Evolutionary conservation across 2,797 vertebrate genomes (phyloP).

Genomic region (Brachyrhaphis roseni): DNA sequence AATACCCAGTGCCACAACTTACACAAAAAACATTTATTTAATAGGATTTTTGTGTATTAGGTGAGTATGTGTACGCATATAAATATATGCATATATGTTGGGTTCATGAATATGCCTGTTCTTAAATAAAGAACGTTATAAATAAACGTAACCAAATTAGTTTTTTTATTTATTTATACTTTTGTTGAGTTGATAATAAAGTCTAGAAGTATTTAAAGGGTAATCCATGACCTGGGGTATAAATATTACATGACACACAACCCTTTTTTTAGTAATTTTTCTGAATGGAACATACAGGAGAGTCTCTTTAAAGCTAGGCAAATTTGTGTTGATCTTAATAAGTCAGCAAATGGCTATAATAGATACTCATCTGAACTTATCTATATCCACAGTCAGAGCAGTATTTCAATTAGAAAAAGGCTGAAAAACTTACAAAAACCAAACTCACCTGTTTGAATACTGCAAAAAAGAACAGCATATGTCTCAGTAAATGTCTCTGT

Average conservation of each 20-base stretch:
- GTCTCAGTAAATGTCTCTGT: not conserved
- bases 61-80: no score
- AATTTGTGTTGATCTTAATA: not conserved
- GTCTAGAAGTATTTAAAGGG: not conserved
- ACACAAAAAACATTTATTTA: no score
- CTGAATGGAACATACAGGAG: not conserved
- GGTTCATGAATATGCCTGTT: no score
- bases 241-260: not conserved
- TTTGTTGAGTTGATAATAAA: not conserved
- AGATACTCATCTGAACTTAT: not conserved
- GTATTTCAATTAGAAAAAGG: not conserved
- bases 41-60: no score
- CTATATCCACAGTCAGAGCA: not conserved
- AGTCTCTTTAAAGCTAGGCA: not conserved
- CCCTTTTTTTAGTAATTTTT: not conserved
- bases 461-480: not conserved
- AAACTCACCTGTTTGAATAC: not conserved
- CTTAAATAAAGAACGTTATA: no score
- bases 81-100: no score
- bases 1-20: not conserved
- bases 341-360: not conserved
- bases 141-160: not conserved
- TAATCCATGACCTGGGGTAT: not conserved
- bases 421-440: not conserved
- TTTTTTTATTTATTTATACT: not conserved